Percentiles rank a stretch among this genome's conserved stretches.
These are phyloP conservation scores for Dinoponera quadriceps DNA, from an alignment of 1,140 invertebrate genomes.

Conservation along the genomic window DNA sequence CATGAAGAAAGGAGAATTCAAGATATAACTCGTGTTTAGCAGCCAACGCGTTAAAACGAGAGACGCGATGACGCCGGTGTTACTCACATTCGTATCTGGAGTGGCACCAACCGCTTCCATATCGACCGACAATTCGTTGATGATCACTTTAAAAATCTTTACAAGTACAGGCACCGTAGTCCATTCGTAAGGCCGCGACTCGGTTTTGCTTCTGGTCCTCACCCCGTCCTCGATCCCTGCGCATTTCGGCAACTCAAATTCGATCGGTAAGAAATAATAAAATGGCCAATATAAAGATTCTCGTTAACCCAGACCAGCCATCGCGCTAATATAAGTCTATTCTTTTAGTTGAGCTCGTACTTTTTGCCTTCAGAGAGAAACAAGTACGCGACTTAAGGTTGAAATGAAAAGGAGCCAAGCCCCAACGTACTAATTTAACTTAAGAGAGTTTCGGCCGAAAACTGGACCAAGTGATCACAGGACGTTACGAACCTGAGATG, in stretches of 20 bases:
- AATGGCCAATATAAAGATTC: no score
- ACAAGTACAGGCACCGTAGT: slow-evolving; percentile 85
- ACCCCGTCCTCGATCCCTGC: slow-evolving; percentile 79
- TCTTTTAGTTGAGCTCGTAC: background rate
- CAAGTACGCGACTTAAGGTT: background rate
- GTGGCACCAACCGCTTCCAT: slow-evolving; percentile 80
- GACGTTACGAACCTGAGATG: slow-evolving; percentile 75
- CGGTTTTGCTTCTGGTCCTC: slow-evolving; percentile 84
- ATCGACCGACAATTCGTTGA: slow-evolving; percentile 85
- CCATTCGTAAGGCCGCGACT: slow-evolving; percentile 82
- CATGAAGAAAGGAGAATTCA: slow-evolving; percentile 16
- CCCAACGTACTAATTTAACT: no score
- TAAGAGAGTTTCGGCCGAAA: no score
- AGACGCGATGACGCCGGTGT: background rate
- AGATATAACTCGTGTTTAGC: background rate
- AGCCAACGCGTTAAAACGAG: no score
- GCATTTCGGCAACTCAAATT: slow-evolving; percentile 66
- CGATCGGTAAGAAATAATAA: no score
- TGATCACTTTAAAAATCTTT: slow-evolving; percentile 87
- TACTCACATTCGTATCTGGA: slow-evolving; percentile 75
- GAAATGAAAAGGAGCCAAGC: no score
- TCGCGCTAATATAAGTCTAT: no score
- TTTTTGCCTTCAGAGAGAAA: slow-evolving; percentile 21
- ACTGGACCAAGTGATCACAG: slow-evolving; percentile 5
- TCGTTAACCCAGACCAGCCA: no score